Base-by-base conservation (phyloP, 2,113 vertebrate species). In the Tautogolabrus adspersus region DNA sequence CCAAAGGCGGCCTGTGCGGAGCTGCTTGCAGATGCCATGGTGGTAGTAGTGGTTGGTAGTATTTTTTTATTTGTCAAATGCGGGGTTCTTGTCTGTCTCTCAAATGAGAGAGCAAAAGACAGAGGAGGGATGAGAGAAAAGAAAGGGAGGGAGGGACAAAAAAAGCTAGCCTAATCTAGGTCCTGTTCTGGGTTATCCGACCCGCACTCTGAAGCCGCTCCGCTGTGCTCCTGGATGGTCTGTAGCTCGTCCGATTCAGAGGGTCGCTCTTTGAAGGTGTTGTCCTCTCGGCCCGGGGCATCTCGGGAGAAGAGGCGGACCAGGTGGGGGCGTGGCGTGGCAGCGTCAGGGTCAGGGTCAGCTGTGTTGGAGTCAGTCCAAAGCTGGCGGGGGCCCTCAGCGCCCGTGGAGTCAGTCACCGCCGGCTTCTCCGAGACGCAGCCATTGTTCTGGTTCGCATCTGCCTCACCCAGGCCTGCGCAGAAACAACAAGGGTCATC, bases 251-350 rank as follows among this genome's bases (percentile, higher is more conserved):
- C 97, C 69, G 98, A 99, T 93, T 99, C 97, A 0, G 97, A 99
- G 91, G 98, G 96, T 94, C 98, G 96, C 82, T 98, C 97, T 98
- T 98, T 99, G 98, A 99, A 99, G 97, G 98, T 99, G 97, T 99
- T 99, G 96, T 99, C 98, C 92, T 98, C 96, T 77, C 98, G 95
- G 49, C 97, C 97, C 79, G 98, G 98, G 87, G 98, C 98, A 96
- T 99, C 98, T 95, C 98, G 97, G 95, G 98, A 99, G 95, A 99
- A 99, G 94, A 99, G 98, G 97, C 98, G 98, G 96, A 93, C 93
- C 96, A 99, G 95, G 94, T 99, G 97, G 95, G 97, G 97, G 97
- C 98, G 98, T 93, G 93, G 94, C 52, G 69, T 88, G 61, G 94
- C 88, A 70, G 92, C 90, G 22, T 94, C 93, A 75, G 84, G 84